phyloP scores from a whole-genome alignment of 1,140 invertebrate genomes.

The Caenorhabditis remanei region DNA sequence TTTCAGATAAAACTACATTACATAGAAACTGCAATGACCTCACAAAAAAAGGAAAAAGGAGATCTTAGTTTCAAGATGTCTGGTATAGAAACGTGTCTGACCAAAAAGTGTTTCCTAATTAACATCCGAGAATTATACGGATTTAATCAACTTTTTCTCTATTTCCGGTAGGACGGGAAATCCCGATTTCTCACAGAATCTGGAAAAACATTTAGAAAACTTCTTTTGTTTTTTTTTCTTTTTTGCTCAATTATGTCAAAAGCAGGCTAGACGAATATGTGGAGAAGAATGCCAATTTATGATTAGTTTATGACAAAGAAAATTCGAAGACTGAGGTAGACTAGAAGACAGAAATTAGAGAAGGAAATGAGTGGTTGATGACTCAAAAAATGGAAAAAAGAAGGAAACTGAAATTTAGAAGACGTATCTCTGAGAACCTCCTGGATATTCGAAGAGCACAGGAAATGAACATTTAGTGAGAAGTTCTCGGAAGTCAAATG shows the following conservation, averaged over 20 bases:
- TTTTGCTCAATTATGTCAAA: neutral
- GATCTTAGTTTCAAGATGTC: too few species aligned
- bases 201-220: neutral
- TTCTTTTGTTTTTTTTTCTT: neutral
- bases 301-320: neutral
- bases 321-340: neutral
- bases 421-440: neutral
- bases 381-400: neutral
- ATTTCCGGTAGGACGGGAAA: neutral
- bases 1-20: too few species aligned
- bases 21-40: too few species aligned
- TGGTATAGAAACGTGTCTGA: too few species aligned
- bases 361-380: neutral
- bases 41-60: too few species aligned
- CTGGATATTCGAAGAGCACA: neutral
- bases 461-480: neutral
- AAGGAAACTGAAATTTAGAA: neutral
- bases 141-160: too few species aligned
- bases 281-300: conserved; percentile 1
- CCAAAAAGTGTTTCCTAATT: too few species aligned
- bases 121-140: too few species aligned
- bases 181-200: neutral
- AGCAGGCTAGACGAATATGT: neutral
- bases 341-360: neutral
- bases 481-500: conserved; percentile 1